phyloP scores from a whole-genome alignment of 2,113 vertebrate species.

The Oryzias woworae region DNA sequence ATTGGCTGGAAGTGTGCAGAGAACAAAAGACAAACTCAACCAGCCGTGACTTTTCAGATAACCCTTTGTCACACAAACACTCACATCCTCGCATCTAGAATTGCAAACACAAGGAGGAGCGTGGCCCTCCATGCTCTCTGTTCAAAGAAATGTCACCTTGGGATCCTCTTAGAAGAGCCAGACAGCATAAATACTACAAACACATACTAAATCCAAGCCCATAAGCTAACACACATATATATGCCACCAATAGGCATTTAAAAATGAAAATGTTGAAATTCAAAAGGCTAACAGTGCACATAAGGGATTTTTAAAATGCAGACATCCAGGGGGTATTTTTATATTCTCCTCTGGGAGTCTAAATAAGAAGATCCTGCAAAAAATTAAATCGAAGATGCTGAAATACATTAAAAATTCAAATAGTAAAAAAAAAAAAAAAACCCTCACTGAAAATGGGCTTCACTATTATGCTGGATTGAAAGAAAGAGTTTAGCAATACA shows the following conservation, averaged over 20 bases:
- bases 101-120: conserved; percentile 3
- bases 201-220: conserved; percentile 2
- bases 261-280: conserved; percentile 50
- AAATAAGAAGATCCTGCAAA: conserved; percentile 45
- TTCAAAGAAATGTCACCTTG: conserved; percentile 74
- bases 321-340: conserved; percentile 55
- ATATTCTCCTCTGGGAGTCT: conserved; percentile 33
- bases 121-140: conserved; percentile 33
- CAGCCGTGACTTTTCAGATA: conserved; percentile 68
- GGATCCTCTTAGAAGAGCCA: conserved; percentile 49
- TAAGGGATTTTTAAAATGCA: conserved; percentile 54
- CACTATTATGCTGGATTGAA: background rate
- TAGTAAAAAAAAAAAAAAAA: background rate
- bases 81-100: conserved; percentile 12
- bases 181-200: conserved; percentile 48
- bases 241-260: conserved; percentile 31
- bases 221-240: conserved; percentile 11
- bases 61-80: conserved; percentile 36
- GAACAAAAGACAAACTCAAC: conserved; percentile 69
- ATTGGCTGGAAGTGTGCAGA: conserved; percentile 65
- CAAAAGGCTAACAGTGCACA: conserved; percentile 45
- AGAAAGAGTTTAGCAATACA: background rate
- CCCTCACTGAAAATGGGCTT: background rate
- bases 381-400: conserved; percentile 29
- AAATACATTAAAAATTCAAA: conserved; percentile 26